Conservation (phyloP, 2,888 invertebrate species). For the Myopa tessellatipennis region DNA sequence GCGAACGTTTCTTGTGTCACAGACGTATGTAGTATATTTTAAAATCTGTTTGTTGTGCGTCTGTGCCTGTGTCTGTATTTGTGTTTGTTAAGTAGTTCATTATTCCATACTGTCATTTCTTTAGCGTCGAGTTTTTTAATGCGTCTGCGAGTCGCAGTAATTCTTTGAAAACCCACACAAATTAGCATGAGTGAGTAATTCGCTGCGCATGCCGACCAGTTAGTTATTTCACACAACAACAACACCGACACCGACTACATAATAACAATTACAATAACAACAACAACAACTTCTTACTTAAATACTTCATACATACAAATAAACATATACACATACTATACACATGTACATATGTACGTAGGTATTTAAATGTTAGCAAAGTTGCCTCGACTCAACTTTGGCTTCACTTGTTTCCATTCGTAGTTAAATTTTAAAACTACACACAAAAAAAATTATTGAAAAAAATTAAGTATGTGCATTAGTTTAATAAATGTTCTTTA, state of each 20-base stretch:
- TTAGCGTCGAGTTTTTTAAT: neutral
- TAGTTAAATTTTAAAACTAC: too few species aligned
- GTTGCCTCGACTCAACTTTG: constrained; percentile 9
- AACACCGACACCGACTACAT: neutral
- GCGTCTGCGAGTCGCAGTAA: constrained; percentile 22
- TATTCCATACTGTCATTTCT: constrained; percentile 36
- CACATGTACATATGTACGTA: neutral
- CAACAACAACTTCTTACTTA: constrained; percentile 13
- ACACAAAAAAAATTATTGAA: constrained; percentile 28
- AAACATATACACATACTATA: neutral
- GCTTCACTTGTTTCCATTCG: neutral
- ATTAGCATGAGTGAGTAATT: constrained; percentile 48
- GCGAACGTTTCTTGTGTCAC: neutral
- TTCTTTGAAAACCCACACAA: constrained; percentile 46
- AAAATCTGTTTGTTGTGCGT: neutral
- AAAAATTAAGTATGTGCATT: too few species aligned
- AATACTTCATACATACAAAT: constrained; percentile 5
- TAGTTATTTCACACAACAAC: constrained; percentile 6
- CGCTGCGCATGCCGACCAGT: constrained; percentile 35
- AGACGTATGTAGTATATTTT: neutral
- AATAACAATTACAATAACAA: neutral
- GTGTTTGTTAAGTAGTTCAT: constrained; percentile 41
- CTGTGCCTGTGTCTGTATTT: constrained; percentile 19
- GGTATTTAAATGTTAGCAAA: neutral
- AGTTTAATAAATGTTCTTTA: too few species aligned